These are phyloP conservation scores for Hirundo rustica DNA, from an alignment of 2,797 vertebrate genomes.

Conservation along the genomic window DNA sequence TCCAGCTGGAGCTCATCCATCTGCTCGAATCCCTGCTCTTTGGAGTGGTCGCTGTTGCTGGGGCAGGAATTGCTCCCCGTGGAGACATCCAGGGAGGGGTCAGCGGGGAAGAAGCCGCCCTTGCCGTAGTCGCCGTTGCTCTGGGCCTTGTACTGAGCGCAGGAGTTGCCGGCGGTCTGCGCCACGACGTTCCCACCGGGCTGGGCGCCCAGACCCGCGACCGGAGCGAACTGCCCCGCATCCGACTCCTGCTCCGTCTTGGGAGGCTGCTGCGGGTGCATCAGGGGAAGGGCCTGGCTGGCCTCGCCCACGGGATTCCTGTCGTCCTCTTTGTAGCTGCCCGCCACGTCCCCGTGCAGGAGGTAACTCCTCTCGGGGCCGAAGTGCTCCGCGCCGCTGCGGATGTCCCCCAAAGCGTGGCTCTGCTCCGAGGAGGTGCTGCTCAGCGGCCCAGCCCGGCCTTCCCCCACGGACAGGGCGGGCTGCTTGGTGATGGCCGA, in stretches of 20 bases:
- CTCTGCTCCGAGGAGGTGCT: slow-evolving; percentile 66
- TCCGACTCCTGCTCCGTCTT: slow-evolving; percentile 86
- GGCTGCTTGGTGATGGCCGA: slow-evolving; percentile 76
- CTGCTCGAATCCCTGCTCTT: slow-evolving; percentile 73
- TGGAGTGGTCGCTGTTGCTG: slow-evolving; percentile 76
- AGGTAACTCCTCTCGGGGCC: slow-evolving; percentile 75
- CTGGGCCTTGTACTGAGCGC: slow-evolving; percentile 84
- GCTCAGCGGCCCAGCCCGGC: slow-evolving; percentile 63
- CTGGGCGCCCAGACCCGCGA: slow-evolving; percentile 38
- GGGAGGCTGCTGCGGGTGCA: slow-evolving; percentile 71
- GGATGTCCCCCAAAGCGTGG: slow-evolving; percentile 66
- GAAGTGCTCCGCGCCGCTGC: slow-evolving; percentile 52
- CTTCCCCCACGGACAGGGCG: slow-evolving; percentile 56
- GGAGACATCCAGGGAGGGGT: slow-evolving; percentile 69
- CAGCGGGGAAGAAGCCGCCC: slow-evolving; percentile 64
- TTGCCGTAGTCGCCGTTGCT: slow-evolving; percentile 81
- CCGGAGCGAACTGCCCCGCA: slow-evolving; percentile 11
- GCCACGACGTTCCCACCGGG: slow-evolving; percentile 39
- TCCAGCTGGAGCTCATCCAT: slow-evolving; percentile 80
- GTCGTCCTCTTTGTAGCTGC: slow-evolving; percentile 76
- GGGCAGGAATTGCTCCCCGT: slow-evolving; percentile 75
- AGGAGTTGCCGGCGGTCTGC: slow-evolving; percentile 56
- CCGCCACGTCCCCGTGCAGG: slow-evolving; percentile 70
- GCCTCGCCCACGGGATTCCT: slow-evolving; percentile 46
- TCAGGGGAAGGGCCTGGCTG: slow-evolving; percentile 53